phyloP scores from a whole-genome alignment of 35 echinoderm and acorn worm species.

The Acanthaster planci region DNA sequence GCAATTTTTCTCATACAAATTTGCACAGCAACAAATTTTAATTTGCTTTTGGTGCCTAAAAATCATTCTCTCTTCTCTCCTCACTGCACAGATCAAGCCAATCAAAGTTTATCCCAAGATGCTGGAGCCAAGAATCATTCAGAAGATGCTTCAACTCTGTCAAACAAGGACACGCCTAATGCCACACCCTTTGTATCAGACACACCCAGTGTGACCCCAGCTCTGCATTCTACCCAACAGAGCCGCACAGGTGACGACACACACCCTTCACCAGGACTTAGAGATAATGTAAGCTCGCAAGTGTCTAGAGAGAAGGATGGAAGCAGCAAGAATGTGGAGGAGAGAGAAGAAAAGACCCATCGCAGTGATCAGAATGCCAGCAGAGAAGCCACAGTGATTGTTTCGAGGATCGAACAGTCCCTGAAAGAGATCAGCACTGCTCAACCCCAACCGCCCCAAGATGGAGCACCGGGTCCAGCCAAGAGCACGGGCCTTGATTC shows the following conservation, averaged over 20 bases:
- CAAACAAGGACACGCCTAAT: no score
- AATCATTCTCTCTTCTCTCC: no score
- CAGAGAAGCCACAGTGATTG: background rate
- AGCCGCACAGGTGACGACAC: background rate
- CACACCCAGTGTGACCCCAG: background rate
- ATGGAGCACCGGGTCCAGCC: background rate
- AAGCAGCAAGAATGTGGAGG: background rate
- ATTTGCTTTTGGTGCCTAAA: no score
- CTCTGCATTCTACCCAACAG: background rate
- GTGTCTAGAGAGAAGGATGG: background rate
- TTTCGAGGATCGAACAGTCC: background rate
- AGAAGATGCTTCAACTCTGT: no score
- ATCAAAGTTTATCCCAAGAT: no score
- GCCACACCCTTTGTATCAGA: no score
- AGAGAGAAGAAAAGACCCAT: background rate
- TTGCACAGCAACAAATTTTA: no score
- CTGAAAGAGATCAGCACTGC: background rate
- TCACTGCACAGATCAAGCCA: no score
- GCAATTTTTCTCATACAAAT: no score
- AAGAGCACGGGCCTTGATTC: slow-evolving; percentile 4
- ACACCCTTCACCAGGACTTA: background rate
- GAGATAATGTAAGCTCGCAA: background rate
- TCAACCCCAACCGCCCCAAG: background rate
- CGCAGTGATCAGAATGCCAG: background rate
- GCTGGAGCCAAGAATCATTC: no score